Percentiles rank a stretch among this genome's conserved stretches.
Conservation (phyloP, 2,113 vertebrate species). For the Numenius arquata region DNA sequence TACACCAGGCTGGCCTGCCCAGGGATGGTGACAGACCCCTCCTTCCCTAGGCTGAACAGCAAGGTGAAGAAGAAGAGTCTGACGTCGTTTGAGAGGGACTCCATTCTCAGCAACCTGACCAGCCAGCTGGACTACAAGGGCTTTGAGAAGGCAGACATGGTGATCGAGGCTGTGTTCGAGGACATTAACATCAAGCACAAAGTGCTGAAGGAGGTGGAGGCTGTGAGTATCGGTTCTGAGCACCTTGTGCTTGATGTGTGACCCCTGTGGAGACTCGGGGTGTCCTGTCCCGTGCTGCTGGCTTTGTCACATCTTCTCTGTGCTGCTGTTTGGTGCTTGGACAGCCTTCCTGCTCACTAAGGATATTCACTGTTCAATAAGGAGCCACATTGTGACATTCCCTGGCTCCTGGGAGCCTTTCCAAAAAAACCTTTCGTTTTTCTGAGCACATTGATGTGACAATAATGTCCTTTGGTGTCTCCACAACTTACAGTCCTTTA, state of each 20-base stretch:
- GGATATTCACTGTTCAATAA: not conserved
- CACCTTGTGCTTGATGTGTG: not conserved
- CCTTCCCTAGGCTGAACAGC: conserved; percentile 80
- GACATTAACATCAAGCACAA: conserved; percentile 90
- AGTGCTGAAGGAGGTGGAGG: conserved; percentile 92
- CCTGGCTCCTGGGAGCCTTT: not conserved
- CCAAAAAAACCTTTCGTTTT: not conserved
- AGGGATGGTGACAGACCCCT: not conserved
- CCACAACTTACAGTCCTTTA: not conserved
- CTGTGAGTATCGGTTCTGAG: conserved; percentile 76
- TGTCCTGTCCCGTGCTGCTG: not conserved
- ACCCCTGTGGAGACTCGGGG: not conserved
- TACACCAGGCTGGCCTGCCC: not conserved
- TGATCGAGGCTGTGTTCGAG: conserved; percentile 97
- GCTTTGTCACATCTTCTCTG: not conserved
- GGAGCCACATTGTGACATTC: not conserved
- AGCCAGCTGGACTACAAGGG: conserved; percentile 87
- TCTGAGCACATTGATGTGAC: not conserved
- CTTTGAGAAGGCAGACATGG: conserved; percentile 91
- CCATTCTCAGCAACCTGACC: conserved; percentile 80
- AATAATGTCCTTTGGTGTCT: not conserved
- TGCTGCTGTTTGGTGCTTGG: not conserved
- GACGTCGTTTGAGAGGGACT: conserved; percentile 90
- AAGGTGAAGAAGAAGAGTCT: conserved; percentile 91
- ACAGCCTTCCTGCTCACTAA: not conserved